Conservation (phyloP, 2,113 vertebrate genomes). For the Charina bottae region DNA sequence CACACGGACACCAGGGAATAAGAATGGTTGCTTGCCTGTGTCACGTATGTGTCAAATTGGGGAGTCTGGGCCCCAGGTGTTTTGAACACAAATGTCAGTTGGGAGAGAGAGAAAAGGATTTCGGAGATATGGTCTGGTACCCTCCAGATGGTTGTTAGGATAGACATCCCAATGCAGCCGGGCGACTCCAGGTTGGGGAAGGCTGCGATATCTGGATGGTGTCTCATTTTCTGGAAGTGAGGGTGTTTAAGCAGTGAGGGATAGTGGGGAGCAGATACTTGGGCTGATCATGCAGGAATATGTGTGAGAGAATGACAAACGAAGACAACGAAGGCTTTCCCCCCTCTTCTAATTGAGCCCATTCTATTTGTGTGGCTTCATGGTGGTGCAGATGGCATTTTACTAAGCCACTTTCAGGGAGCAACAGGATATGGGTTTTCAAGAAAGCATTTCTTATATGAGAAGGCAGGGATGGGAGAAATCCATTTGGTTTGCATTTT, state of each 20-base stretch:
- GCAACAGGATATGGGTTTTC: neutral
- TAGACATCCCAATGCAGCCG: neutral
- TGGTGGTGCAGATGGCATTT: neutral
- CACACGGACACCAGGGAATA: neutral
- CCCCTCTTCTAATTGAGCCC: neutral
- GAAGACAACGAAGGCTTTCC: neutral
- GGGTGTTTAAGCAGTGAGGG: neutral
- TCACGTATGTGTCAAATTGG: neutral
- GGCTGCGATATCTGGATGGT: neutral
- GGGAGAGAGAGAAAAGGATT: neutral
- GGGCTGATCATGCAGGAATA: neutral
- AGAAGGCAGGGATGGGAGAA: neutral
- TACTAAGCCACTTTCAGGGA: neutral
- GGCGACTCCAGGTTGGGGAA: neutral
- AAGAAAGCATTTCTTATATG: neutral
- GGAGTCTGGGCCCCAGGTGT: neutral
- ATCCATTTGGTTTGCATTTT: neutral
- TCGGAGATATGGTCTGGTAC: neutral
- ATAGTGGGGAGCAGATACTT: neutral
- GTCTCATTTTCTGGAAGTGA: neutral
- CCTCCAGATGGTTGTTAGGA: neutral
- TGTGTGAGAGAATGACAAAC: neutral
- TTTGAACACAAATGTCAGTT: neutral
- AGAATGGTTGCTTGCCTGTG: neutral
- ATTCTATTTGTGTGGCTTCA: neutral